Evolutionary conservation across 2,113 vertebrate genomes (phyloP), one percentile per base, ranked within the genome.

Genomic region (Cheirogaleus medius): DNA sequence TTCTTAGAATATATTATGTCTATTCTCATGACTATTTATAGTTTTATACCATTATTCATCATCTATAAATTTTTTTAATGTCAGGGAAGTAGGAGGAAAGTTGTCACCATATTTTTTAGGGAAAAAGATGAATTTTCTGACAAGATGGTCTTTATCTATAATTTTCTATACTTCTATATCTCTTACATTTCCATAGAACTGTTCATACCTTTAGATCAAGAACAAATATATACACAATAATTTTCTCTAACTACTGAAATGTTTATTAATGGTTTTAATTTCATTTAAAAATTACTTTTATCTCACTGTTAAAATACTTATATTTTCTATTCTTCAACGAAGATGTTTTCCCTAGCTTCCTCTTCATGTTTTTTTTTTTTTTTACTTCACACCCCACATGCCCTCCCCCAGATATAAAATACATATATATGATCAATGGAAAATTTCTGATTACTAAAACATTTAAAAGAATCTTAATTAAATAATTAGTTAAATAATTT

Each of bases 381-480:
- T 85, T 78, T 52, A 58, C 10, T 5, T 60, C 34, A 83, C 2
- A 90, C 4, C 9, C 27, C n/a, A 83, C 4, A 81, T n/a, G 23
- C 60, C 3, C 23, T 42, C 7, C 4, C 15, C 25, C 1, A 78
- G 15, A 1, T 60, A 0, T 80, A 85, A 97, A 87, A 5, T 88
- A 4, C n/a, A 44, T 92, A 49, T 32, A 88, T 52, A 21, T 37
- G 82, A 69, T 64, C 52, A 81, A 15, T 56, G 27, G 58, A 94
- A 90, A 96, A 92, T 10, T 98, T 98, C 63, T 91, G 12, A 96
- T 92, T 95, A 87, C 96, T 97, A 17, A 87, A 97, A 71, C 3
- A 58, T 27, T 87, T 90, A 12, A 97, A 92, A 97, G 3, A 95
- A 85, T n/a, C 7, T 84, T 34, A 97, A 14, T 89, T 71, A 68